A percentile compares a stretch with the other conserved stretches of the same genome.
Evolutionary conservation across 2,797 vertebrate species (phyloP).

Genomic region (Acomys russatus): DNA sequence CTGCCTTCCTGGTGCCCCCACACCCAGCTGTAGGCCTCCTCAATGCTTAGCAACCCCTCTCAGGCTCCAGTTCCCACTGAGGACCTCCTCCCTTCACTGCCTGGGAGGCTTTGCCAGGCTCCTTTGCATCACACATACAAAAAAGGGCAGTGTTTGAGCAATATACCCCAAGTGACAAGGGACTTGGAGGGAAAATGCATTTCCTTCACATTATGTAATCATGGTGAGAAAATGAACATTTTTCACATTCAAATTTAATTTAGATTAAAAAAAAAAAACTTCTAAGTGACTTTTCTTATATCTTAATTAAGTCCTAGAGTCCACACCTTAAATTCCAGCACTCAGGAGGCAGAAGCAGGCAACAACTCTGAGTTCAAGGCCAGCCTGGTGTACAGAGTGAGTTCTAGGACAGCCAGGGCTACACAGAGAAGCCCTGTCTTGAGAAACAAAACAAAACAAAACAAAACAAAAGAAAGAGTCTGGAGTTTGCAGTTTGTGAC

Average conservation of each 20-base stretch:
- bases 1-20: background rate
- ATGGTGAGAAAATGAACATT: background rate
- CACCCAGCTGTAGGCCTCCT: background rate
- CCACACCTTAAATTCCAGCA: background rate
- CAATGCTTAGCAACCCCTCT: accelerated
- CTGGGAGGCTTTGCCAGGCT: background rate
- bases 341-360: background rate
- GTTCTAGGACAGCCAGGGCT: background rate
- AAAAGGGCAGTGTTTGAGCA: background rate
- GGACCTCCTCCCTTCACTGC: accelerated
- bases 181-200: accelerated
- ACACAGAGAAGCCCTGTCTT: background rate
- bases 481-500: background rate
- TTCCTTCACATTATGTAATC: background rate
- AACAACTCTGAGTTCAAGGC: background rate
- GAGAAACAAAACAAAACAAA: background rate
- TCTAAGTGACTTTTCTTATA: background rate
- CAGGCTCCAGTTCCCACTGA: accelerated
- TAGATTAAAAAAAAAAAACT: background rate
- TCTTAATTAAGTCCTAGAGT: background rate
- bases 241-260: background rate
- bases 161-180: background rate
- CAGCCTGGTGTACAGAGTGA: background rate
- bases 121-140: accelerated
- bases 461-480: too few relatives aligned